Base-by-base conservation (phyloP, 2,888 invertebrate genomes). In the Diarsia brunnea region DNA sequence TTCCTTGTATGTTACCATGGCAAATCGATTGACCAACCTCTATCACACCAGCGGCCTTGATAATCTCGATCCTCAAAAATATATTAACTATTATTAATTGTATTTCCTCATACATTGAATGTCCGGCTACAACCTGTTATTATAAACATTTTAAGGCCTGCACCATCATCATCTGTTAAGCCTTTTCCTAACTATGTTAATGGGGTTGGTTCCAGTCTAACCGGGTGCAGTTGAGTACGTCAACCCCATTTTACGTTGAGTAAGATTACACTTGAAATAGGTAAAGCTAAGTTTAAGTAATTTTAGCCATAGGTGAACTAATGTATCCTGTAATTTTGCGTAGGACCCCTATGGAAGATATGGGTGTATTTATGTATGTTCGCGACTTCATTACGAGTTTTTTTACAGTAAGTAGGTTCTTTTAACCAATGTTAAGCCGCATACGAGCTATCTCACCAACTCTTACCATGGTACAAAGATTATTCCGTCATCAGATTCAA, bases 1-100 rank as follows among this genome's bases (percentile, higher is more conserved):
- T 78, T 60, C 69, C 78, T 76, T 53, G 24, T 78, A 31, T 68
- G 51, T 53, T 61, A 38, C 60, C 49, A 49, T 24, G 21, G 16
- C 7, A 21, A 21, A 24, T n/a, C 10, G 7, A 76, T 38, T n/a
- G n/a, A 45, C 31, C 10, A 45, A 68, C 51, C 31, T 16, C 21
- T 7, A 31, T 21, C 60, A 16, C 21, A 7, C 24, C 21, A 67
- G 0, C 2, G 68, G 1, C 51, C 79, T 69, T 79, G 70, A 61
- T n/a, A 51, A 45, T 74, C 51, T 7, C 24, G n/a, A 38, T 24
- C 27, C 47, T 64, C 21, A 49, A 49, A 53, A 55, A 19, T 14
- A 47, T 70, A 0, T 14, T 31, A 3, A 27, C 19, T 58, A 58
- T 58, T 58, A 58, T 58, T 27, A 27, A 27, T 27, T n/a, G 24